These are phyloP conservation scores for Pseudochromis fuscus DNA, from an alignment of 2,797 vertebrate genomes.

Conservation along the genomic window DNA sequence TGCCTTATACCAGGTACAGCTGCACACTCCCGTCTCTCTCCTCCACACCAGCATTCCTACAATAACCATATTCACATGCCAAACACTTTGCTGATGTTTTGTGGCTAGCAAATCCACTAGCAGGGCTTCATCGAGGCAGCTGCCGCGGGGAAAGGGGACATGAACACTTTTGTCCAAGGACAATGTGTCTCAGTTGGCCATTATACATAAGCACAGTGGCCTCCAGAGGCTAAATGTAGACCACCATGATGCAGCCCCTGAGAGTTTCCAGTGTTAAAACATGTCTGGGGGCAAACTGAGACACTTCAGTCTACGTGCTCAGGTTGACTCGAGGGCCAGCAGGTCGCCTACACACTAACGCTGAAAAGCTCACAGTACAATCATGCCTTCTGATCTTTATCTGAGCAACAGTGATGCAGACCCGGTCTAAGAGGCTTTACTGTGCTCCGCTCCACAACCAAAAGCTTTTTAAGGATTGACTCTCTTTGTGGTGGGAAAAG, in stretches of 20 bases:
- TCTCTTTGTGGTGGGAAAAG: constrained; percentile 67
- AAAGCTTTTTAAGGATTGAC: constrained; percentile 79
- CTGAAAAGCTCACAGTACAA: constrained; percentile 59
- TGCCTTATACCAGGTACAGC: constrained; percentile 80
- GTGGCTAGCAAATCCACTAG: constrained; percentile 75
- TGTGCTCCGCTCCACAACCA: constrained; percentile 68
- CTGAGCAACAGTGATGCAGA: constrained; percentile 65
- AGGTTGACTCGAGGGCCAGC: constrained; percentile 58
- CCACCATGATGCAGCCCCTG: constrained; percentile 69
- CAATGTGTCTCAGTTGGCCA: constrained; percentile 68
- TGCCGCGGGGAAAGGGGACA: constrained; percentile 58
- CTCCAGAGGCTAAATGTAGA: constrained; percentile 71
- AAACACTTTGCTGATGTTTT: constrained; percentile 82
- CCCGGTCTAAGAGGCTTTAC: constrained; percentile 65
- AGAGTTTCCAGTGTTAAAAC: constrained; percentile 74
- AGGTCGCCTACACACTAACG: constrained; percentile 59
- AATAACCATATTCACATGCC: constrained; percentile 82
- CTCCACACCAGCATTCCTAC: constrained; percentile 63
- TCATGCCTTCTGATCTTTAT: constrained; percentile 79
- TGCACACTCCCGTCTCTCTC: constrained; percentile 71
- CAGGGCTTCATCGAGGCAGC: constrained; percentile 65
- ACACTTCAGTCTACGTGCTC: constrained; percentile 54
- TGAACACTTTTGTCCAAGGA: constrained; percentile 63
- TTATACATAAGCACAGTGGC: constrained; percentile 49
- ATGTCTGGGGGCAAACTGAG: constrained; percentile 69